Evolutionary conservation across 2,888 invertebrate genomes (phyloP).

Genomic region (Pteria penguin): DNA sequence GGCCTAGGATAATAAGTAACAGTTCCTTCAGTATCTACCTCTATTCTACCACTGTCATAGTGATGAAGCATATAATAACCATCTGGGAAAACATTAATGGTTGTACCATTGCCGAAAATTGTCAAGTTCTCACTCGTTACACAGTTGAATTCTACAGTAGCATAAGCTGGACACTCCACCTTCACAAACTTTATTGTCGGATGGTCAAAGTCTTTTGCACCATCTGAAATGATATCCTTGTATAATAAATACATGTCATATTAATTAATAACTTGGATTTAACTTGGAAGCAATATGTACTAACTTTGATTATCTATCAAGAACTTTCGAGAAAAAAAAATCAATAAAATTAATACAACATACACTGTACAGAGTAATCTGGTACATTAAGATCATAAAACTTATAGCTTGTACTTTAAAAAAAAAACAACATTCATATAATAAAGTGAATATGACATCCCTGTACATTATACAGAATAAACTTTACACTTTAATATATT

Average conservation of each 20-base stretch:
- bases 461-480: too few relatives aligned
- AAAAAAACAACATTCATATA: too few relatives aligned
- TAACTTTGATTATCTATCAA: too few relatives aligned
- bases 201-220: conserved; percentile 54
- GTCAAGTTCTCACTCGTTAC: conserved; percentile 75
- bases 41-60: conserved; percentile 72
- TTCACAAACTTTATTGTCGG: conserved; percentile 74
- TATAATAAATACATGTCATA: not conserved
- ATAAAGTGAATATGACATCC: too few relatives aligned
- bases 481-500: too few relatives aligned
- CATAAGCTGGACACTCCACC: conserved; percentile 79
- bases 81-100: conserved; percentile 74
- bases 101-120: conserved; percentile 77
- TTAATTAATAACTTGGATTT: not conserved
- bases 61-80: conserved; percentile 77
- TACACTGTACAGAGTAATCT: too few relatives aligned
- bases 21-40: conserved; percentile 70
- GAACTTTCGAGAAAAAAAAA: too few relatives aligned
- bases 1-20: conserved; percentile 70
- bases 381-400: too few relatives aligned
- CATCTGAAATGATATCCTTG: conserved; percentile 18
- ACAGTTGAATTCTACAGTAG: conserved; percentile 78
- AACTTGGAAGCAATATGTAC: not conserved
- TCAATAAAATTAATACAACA: too few relatives aligned
- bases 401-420: too few relatives aligned